Evolutionary conservation across 2,113 vertebrate species (phyloP).

Genomic region (Astatoreochromis straeleni): DNA sequence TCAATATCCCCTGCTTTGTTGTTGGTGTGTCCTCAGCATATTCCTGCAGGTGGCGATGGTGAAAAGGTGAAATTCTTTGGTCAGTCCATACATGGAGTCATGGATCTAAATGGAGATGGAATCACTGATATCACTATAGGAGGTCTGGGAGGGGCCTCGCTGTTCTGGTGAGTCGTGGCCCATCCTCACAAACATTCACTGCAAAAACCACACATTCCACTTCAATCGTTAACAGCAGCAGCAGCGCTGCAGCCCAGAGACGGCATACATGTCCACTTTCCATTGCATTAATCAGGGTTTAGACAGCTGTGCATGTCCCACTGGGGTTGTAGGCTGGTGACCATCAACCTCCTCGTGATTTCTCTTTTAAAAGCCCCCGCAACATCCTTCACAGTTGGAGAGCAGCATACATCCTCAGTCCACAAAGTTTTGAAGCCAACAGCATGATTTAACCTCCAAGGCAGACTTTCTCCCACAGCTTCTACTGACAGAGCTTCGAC

Average conservation of each 20-base stretch:
- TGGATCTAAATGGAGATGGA: conserved; percentile 92
- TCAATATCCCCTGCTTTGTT: background rate
- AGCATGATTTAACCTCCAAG: conserved; percentile 22
- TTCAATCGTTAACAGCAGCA: background rate
- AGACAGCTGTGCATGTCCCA: conserved; percentile 53
- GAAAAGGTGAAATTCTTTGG: conserved; percentile 92
- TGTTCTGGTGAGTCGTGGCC: conserved; percentile 82
- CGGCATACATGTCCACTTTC: background rate
- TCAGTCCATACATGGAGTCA: conserved; percentile 92
- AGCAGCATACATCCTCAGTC: background rate
- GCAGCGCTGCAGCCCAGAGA: background rate
- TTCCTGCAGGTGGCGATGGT: conserved; percentile 88
- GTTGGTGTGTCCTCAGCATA: conserved; percentile 71
- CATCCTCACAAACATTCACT: background rate
- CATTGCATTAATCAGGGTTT: conserved; percentile 20
- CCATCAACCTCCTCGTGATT: conserved; percentile 37
- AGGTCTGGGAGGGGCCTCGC: conserved; percentile 89
- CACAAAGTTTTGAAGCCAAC: conserved; percentile 26
- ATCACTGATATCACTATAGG: conserved; percentile 93
- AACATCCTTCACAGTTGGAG: conserved; percentile 11
- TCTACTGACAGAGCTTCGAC: conserved; percentile 26
- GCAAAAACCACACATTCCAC: background rate
- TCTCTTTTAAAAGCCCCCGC: conserved; percentile 13
- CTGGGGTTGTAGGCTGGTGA: conserved; percentile 24
- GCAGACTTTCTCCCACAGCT: conserved; percentile 43